phyloP scores from a whole-genome alignment of 2,888 invertebrate species.

The Chaetogeoica ovagalla region DNA sequence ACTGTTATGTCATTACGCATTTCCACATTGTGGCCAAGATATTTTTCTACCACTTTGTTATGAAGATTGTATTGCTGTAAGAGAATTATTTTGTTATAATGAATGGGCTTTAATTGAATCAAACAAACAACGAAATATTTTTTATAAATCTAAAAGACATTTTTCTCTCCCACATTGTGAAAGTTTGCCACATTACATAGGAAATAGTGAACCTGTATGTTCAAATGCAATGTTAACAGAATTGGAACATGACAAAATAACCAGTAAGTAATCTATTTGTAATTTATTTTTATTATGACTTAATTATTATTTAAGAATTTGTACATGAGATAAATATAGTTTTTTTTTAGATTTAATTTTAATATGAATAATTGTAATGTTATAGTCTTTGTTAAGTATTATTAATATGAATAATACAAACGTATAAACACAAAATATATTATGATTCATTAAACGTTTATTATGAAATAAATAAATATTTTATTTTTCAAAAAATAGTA shows the following conservation, averaged over 20 bases:
- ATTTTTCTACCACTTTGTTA: slow-evolving; percentile 80
- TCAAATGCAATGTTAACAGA: slow-evolving; percentile 83
- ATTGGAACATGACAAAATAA: slow-evolving; percentile 77
- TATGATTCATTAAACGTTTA: too few species aligned
- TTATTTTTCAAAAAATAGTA: too few species aligned
- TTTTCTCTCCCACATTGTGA: slow-evolving; percentile 87
- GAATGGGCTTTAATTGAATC: slow-evolving; percentile 91
- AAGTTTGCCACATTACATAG: slow-evolving; percentile 69
- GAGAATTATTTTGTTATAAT: slow-evolving; percentile 87
- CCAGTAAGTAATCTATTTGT: slow-evolving; percentile 65
- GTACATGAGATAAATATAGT: too few species aligned
- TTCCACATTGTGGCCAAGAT: slow-evolving; percentile 79
- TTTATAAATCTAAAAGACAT: slow-evolving; percentile 79
- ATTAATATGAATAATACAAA: too few species aligned
- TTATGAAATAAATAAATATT: background rate
- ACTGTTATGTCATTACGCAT: slow-evolving; percentile 88
- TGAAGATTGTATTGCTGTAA: slow-evolving; percentile 91
- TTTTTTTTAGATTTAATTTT: too few species aligned
- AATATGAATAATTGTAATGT: too few species aligned
- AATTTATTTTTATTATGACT: slow-evolving; percentile 19
- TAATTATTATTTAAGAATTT: too few species aligned
- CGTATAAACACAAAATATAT: too few species aligned
- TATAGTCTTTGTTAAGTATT: too few species aligned
- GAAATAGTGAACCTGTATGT: slow-evolving; percentile 65
- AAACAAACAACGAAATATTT: slow-evolving; percentile 77